These are phyloP conservation scores for Drosophila demipolita DNA, from an alignment of 2,888 invertebrate species.

Conservation along the genomic window DNA sequence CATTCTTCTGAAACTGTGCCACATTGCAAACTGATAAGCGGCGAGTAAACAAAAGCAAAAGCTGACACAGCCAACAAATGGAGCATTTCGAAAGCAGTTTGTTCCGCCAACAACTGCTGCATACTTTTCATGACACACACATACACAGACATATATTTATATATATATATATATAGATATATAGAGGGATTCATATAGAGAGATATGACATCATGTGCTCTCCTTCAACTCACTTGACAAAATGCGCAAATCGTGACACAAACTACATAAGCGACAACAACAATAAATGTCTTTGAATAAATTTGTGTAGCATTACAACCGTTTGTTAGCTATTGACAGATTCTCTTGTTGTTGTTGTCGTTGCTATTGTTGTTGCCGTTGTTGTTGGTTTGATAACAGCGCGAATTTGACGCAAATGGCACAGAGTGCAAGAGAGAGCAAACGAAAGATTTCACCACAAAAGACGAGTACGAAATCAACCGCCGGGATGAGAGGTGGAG, in stretches of 20 bases:
- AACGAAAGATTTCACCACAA: constrained; percentile 74
- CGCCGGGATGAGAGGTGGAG: constrained; percentile 39
- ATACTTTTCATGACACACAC: constrained; percentile 45
- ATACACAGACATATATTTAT: constrained; percentile 1
- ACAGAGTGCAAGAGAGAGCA: constrained; percentile 40
- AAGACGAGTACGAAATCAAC: constrained; percentile 53
- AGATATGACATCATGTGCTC: constrained; percentile 62
- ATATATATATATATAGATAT: background rate
- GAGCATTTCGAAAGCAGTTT: constrained; percentile 21
- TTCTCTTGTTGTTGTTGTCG: constrained; percentile 21
- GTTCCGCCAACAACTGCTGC: constrained; percentile 54
- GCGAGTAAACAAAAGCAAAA: constrained; percentile 21
- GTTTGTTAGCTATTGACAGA: constrained; percentile 61
- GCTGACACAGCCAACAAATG: constrained; percentile 17
- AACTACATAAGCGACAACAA: constrained; percentile 58
- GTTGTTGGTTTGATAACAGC: constrained; percentile 68
- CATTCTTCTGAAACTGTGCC: constrained; percentile 16
- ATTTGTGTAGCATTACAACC: constrained; percentile 63
- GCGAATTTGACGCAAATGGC: constrained; percentile 56
- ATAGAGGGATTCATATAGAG: constrained; percentile 1
- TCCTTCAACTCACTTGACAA: constrained; percentile 45
- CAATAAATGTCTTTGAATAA: constrained; percentile 71
- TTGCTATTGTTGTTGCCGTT: constrained; percentile 19
- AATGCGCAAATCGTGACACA: constrained; percentile 61
- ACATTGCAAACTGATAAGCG: constrained; percentile 40